Percentiles rank a stretch among this genome's conserved stretches.
Evolutionary conservation across 1,140 invertebrate species (phyloP).

Genomic region (Pissodes strobi): DNA sequence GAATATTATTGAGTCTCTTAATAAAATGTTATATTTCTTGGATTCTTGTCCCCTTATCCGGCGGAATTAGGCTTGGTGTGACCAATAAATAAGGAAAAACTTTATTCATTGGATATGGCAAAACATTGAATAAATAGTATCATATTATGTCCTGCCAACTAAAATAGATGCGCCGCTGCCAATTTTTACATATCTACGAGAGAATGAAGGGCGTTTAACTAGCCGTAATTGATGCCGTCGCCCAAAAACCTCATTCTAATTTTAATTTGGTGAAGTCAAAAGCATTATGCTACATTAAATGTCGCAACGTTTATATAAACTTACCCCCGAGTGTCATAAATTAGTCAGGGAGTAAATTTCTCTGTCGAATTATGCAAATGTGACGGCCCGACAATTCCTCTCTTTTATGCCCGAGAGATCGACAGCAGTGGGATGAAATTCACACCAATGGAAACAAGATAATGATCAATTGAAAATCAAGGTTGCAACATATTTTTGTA

Average conservation of each 20-base stretch:
- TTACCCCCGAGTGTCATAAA: conserved; percentile 52
- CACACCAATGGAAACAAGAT: background rate
- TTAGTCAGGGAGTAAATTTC: conserved; percentile 55
- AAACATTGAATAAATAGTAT: no score
- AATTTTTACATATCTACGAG: no score
- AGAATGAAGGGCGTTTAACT: background rate
- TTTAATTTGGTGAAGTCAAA: conserved; percentile 36
- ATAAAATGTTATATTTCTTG: no score
- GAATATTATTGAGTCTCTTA: no score
- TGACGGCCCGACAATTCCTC: conserved; percentile 31
- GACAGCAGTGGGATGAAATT: conserved; percentile 15
- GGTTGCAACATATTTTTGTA: background rate
- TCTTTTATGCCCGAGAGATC: conserved; percentile 17
- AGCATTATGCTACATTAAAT: conserved; percentile 33
- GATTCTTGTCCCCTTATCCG: no score
- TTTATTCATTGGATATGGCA: no score
- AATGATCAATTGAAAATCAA: background rate
- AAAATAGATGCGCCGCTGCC: no score
- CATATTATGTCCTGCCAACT: no score
- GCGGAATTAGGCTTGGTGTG: no score
- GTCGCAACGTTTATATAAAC: conserved; percentile 46
- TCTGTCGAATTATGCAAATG: conserved; percentile 55
- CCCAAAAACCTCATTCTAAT: conserved; percentile 8
- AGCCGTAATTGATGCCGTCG: background rate
- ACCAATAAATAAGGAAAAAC: no score